phyloP scores from a whole-genome alignment of 2,113 vertebrate genomes.

The Fukomys damarensis region DNA sequence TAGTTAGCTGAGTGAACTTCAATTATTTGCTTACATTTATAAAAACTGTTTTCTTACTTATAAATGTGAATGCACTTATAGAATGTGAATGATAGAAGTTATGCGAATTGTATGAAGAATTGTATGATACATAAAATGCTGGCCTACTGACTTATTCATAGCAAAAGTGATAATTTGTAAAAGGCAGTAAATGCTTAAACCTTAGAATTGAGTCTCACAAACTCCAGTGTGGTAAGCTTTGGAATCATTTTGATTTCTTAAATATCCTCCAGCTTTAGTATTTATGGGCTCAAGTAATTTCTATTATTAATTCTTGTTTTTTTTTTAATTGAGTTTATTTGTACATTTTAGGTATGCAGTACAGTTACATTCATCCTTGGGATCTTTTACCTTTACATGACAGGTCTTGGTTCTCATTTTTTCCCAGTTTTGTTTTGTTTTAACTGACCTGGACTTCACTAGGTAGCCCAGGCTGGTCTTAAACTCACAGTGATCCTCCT shows the following conservation, averaged over 20 bases:
- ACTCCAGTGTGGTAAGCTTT: not conserved
- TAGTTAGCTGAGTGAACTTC: not conserved
- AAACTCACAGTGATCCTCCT: too few species aligned
- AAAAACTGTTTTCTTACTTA: not conserved
- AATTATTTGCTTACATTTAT: not conserved
- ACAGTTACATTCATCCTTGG: too few species aligned
- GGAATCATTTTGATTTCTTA: not conserved
- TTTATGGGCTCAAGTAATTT: not conserved
- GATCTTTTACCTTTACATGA: too few species aligned
- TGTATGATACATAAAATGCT: not conserved
- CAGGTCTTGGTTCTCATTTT: too few species aligned
- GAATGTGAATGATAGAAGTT: not conserved
- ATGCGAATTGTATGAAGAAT: not conserved
- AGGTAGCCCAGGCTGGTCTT: too few species aligned
- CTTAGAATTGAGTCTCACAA: not conserved
- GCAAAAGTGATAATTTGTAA: constrained; percentile 13
- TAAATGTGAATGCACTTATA: not conserved
- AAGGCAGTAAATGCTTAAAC: not conserved
- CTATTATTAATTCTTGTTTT: not conserved
- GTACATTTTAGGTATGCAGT: too few species aligned
- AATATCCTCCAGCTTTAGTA: not conserved
- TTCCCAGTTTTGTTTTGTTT: too few species aligned
- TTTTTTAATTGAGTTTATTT: too few species aligned
- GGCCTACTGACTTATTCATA: not conserved
- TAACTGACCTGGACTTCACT: too few species aligned